phyloP scores from a whole-genome alignment of 2,113 vertebrate species.

The Aspiorhynchus laticeps region DNA sequence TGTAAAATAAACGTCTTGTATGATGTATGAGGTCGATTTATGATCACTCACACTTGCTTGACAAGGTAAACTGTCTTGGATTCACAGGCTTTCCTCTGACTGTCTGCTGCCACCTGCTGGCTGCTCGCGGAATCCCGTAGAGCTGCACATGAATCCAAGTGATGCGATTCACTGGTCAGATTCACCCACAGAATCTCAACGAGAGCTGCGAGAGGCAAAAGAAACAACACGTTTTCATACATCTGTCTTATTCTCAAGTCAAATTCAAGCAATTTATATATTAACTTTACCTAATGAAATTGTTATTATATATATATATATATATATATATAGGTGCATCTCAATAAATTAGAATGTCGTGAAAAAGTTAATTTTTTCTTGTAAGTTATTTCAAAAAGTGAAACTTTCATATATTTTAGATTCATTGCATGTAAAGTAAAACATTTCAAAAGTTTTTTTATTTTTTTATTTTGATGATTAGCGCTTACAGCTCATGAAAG shows the following conservation, averaged over 20 bases:
- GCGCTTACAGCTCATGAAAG: no score
- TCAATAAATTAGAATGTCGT: no score
- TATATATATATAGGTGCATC: no score
- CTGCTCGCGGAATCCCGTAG: conserved; percentile 26
- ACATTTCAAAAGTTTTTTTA: no score
- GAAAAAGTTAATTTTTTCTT: no score
- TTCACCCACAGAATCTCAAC: conserved; percentile 23
- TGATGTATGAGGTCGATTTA: background rate
- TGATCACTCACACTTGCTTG: conserved; percentile 50
- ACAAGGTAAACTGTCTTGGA: conserved; percentile 33
- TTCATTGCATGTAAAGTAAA: no score
- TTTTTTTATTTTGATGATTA: no score
- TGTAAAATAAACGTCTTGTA: background rate
- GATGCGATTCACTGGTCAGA: conserved; percentile 14
- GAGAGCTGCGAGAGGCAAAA: background rate
- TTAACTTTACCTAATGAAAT: no score
- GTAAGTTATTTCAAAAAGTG: no score
- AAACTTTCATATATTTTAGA: no score
- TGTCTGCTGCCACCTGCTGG: conserved; percentile 39
- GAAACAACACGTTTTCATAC: background rate
- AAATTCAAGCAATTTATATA: no score
- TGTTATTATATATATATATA: no score
- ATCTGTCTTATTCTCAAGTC: background rate
- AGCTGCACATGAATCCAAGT: conserved; percentile 45
- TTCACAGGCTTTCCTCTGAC: conserved; percentile 50